These are phyloP conservation scores for Contarinia nasturtii DNA, from an alignment of 1,140 invertebrate genomes.

Conservation along the genomic window DNA sequence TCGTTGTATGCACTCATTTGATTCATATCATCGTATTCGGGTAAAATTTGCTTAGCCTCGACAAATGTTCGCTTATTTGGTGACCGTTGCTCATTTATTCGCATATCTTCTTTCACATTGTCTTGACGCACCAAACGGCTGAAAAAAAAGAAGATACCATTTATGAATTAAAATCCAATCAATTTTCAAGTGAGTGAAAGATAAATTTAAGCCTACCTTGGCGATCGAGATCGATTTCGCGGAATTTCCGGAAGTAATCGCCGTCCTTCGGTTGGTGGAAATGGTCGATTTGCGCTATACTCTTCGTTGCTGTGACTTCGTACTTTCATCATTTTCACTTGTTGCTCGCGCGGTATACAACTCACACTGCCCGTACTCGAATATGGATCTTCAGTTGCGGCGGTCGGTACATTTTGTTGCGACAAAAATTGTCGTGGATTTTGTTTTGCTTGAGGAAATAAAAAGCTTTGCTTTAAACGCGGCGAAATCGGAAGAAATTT, in stretches of 20 bases:
- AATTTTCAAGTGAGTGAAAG: background rate
- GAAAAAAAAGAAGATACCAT: constrained; percentile 9
- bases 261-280: constrained; percentile 12
- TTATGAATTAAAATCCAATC: background rate
- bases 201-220: background rate
- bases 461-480: constrained; percentile 21
- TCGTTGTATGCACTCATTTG: constrained; percentile 15
- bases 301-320: constrained; percentile 24
- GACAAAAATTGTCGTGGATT: constrained; percentile 21
- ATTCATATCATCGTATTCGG: constrained; percentile 15
- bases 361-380: constrained; percentile 21
- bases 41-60: constrained; percentile 21
- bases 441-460: constrained; percentile 14
- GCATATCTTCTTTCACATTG: constrained; percentile 17
- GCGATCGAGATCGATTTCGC: constrained; percentile 1
- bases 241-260: constrained; percentile 21
- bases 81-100: constrained; percentile 2
- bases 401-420: constrained; percentile 20
- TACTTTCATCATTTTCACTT: constrained; percentile 24
- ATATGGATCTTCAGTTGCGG: constrained; percentile 20
- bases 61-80: constrained; percentile 14
- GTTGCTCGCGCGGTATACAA: constrained; percentile 15
- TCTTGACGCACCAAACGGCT: constrained; percentile 21
- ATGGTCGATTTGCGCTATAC: constrained; percentile 16
- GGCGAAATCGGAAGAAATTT: constrained; percentile 24